Base-by-base conservation (phyloP, 2,888 invertebrate genomes). In the Elysia crispata region DNA sequence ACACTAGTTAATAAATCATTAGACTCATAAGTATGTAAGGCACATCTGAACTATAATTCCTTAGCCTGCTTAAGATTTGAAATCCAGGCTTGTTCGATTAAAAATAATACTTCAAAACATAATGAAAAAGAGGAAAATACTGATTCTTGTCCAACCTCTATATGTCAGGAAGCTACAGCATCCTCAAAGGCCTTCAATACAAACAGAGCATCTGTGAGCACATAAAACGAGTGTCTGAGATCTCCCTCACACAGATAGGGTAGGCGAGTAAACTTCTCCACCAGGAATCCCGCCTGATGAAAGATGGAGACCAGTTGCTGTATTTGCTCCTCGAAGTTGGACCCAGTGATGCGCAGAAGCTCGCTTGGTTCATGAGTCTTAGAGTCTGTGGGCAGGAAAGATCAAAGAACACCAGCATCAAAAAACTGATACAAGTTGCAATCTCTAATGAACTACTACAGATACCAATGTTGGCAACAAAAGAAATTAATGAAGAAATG, bases 191-290 rank as follows among this genome's bases (percentile, higher is more conserved):
- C 50, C 31, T 67, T 81, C 41, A 92, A 80, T 3, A 97, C 94
- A 91, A 97, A 97, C n/a, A 98, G 94, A 31, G 95, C 95, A 93
- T 98, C 98, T 87, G 96, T 95, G 73, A 98, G 94, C 95, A 97
- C 97, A 93, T 98, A 98, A 93, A 92, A 93, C 13, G 93, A 92
- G 73, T 92, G 97, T 70, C 95, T 94, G 85, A 98, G 94, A 92
- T 99, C 98, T 0, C 99, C 99, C 93, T 99, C 98, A 92, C 98
- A 99, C 60, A 99, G 94, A 92, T 99, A 99, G 0, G 99, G 99
- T 64, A 98, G 95, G 87, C 97, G 95, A 18, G 97, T 95, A 97
- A 98, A 99, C 6, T 95, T 94, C 70, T 95, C 94, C 62, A 98
- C 94, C 79, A 94, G 94, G 91, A 97, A 96, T 3, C 96, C 96